A percentile compares a stretch with the other conserved stretches of the same genome.
Conservation (phyloP, 2,888 invertebrate species). For the Cantharis lateralis region DNA sequence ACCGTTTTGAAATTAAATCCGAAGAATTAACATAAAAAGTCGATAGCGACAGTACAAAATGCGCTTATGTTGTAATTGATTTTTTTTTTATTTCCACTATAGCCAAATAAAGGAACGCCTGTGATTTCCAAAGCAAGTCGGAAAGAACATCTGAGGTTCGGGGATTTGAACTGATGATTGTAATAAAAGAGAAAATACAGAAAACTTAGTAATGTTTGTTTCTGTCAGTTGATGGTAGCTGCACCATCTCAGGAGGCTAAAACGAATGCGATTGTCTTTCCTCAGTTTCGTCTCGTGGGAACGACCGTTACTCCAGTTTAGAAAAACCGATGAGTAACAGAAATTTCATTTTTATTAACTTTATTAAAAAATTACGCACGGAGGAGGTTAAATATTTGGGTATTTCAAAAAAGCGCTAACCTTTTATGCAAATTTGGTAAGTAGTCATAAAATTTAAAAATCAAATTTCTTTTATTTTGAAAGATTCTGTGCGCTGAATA, state of each 20-base stretch:
- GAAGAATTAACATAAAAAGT: not conserved
- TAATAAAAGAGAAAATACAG: conserved; percentile 27
- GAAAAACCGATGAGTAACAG: not conserved
- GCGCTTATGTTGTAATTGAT: not conserved
- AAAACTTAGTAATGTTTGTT: conserved; percentile 32
- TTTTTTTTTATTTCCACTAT: conserved; percentile 12
- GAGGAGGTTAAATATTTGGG: not conserved
- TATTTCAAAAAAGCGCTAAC: not conserved
- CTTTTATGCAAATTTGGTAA: not conserved
- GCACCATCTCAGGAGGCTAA: conserved; percentile 7
- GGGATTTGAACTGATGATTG: conserved; percentile 29
- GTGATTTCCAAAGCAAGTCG: conserved; percentile 15
- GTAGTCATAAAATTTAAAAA: not conserved
- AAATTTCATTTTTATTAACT: not conserved
- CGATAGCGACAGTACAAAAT: not conserved
- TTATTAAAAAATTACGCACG: not conserved
- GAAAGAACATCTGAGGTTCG: conserved; percentile 28
- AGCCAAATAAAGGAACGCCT: conserved; percentile 16
- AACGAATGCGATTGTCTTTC: conserved; percentile 18
- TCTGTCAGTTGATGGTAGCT: conserved; percentile 25
- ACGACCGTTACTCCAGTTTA: conserved; percentile 5
- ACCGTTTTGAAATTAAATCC: not conserved
- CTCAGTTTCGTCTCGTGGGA: conserved; percentile 17
- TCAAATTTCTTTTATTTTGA: not conserved
- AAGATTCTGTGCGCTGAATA: not conserved